Base-by-base conservation (phyloP, 2,797 vertebrate genomes). In the Carcharodon carcharias region DNA sequence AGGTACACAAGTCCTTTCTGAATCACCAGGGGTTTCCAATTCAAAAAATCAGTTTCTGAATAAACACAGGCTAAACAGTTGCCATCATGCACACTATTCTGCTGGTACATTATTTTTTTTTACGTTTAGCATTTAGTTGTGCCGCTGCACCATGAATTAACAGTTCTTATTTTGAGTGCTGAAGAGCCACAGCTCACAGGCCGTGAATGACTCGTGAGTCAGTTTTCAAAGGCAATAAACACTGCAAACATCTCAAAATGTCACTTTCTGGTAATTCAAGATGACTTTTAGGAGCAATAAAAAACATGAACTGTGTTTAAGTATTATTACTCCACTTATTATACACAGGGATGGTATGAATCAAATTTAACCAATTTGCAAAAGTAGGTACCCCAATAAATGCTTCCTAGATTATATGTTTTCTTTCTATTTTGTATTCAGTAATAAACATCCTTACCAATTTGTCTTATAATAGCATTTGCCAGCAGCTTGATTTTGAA, bases 171-270 rank as follows among this genome's bases (percentile, higher is more conserved):
- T 50, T 50, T 63, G 31, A 28, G 58, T 35, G 56, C 89, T 63
- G 31, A 63, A 92, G 58, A 61, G 58, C 89, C 88, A 91, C 8
- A 28, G 56, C 61, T 94, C 92, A 94, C 40, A 6, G 40, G 56
- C 63, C 92, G 45, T 65, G n/a, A 67, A 69, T 94, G 92, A 94
- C 23, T 94, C 92, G 50, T 65, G 92, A 94, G 50, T 67, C 61
- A 94, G 61, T 50, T 94, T 67, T 94, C 40, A 45, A 94, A 67
- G 63, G 92, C n/a, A 94, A 94, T 69, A 40, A 94, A 45, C 63
- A 26, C 7, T 65, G 91, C 63, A 87, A 87, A 50, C n/a, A 93
- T 67, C n/a, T 94, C 92, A 94, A 69, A 92, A 94, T 65, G 92
- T 94, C 40, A 69, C 18, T 69, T 65, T 35, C 56, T 5, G 58